Conservation (phyloP, 2,113 vertebrate genomes). For the Bolborhynchus lineola region DNA sequence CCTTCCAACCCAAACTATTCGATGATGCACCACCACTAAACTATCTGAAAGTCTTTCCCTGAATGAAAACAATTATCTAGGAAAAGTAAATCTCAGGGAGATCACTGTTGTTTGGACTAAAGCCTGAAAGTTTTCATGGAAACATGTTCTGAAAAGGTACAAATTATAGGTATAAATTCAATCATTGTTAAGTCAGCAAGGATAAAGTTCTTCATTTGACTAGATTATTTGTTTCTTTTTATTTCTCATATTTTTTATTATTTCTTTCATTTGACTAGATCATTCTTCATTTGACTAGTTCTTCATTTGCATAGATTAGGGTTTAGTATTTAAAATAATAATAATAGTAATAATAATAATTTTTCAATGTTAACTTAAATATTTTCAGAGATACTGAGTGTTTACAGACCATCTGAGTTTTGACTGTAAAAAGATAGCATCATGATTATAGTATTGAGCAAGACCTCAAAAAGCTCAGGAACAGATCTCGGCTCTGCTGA, state of each 20-base stretch:
- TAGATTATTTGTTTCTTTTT: no score
- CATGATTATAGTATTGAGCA: background rate
- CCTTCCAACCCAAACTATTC: background rate
- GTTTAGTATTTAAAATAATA: background rate
- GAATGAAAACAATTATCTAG: background rate
- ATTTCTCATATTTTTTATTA: no score
- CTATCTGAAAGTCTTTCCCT: background rate
- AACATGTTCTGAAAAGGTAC: background rate
- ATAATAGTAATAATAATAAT: background rate
- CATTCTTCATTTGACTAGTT: background rate
- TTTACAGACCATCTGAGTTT: background rate
- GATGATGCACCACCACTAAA: background rate
- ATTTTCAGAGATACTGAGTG: background rate
- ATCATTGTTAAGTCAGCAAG: background rate
- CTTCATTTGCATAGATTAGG: background rate
- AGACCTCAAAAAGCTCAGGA: background rate
- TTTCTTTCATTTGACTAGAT: no score
- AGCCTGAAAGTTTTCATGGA: background rate
- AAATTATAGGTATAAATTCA: background rate
- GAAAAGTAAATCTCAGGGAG: background rate
- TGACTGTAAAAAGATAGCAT: background rate
- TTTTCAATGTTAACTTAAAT: background rate
- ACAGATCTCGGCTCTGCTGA: background rate
- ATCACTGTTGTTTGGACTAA: background rate
- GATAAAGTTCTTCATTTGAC: background rate